phyloP scores from a whole-genome alignment of 1,140 invertebrate genomes.

The Grapholita molesta region DNA sequence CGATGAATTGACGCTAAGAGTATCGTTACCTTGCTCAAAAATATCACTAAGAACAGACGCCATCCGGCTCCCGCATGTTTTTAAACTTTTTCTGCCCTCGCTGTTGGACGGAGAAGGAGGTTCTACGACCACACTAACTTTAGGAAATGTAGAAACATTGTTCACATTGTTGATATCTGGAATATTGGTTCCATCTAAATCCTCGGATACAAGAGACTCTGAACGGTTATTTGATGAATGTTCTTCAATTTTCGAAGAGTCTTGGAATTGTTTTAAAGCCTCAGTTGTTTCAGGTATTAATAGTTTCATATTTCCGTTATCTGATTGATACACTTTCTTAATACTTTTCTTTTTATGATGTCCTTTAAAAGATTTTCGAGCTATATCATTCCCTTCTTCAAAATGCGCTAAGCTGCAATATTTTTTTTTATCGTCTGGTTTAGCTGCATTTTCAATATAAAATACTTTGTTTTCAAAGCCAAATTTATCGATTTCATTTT shows the following conservation, averaged over 20 bases:
- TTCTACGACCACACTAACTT: constrained; percentile 84
- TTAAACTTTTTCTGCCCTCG: constrained; percentile 71
- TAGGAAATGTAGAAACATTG: constrained; percentile 71
- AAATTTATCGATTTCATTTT: constrained; percentile 79
- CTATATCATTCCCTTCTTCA: constrained; percentile 89
- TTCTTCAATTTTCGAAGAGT: constrained; percentile 21
- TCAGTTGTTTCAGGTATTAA: constrained; percentile 57
- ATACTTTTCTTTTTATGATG: constrained; percentile 62
- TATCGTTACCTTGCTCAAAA: constrained; percentile 67
- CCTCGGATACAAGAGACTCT: neutral
- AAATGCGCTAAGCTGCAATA: constrained; percentile 88
- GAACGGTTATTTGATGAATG: neutral
- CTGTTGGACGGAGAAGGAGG: constrained; percentile 82
- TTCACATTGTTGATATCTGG: constrained; percentile 21
- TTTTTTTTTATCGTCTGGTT: constrained; percentile 79
- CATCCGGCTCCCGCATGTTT: constrained; percentile 58
- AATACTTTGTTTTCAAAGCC: constrained; percentile 85
- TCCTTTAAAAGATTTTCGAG: constrained; percentile 85
- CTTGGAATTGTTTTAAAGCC: constrained; percentile 39
- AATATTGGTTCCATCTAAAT: constrained; percentile 17
- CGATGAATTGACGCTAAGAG: constrained; percentile 60
- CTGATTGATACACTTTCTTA: constrained; percentile 51
- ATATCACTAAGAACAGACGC: constrained; percentile 69
- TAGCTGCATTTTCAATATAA: constrained; percentile 79
- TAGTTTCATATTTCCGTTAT: constrained; percentile 53